A percentile compares a stretch with the other conserved stretches of the same genome.
Evolutionary conservation across 2,797 vertebrate genomes (phyloP).

Genomic region (Sebastes minor): DNA sequence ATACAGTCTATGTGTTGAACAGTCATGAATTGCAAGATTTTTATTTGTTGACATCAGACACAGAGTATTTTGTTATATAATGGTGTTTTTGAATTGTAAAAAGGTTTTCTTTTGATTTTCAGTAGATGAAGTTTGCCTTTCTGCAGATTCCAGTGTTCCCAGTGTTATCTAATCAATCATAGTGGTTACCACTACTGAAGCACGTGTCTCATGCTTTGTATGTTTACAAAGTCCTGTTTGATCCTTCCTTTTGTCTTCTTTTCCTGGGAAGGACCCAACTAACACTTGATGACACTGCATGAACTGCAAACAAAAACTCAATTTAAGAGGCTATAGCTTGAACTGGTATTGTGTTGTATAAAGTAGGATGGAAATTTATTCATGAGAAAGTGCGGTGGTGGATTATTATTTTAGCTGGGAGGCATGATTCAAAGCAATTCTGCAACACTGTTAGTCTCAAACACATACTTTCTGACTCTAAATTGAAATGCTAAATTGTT

Average conservation of each 20-base stretch:
- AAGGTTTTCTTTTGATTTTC: background rate
- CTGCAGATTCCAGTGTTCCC: background rate
- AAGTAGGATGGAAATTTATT: conserved; percentile 66
- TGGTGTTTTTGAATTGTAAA: background rate
- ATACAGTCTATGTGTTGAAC: background rate
- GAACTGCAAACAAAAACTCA: background rate
- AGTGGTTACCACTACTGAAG: background rate
- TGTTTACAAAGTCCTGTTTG: background rate
- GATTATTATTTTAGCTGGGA: conserved; percentile 58
- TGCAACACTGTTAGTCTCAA: conserved; percentile 21
- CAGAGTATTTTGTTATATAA: background rate
- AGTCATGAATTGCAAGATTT: background rate
- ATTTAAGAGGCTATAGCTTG: conserved; percentile 10
- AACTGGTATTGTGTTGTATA: conserved; percentile 16
- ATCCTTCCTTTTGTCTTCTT: background rate
- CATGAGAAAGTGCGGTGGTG: conserved; percentile 53
- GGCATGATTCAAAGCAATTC: conserved; percentile 33
- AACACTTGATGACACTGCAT: conserved; percentile 4
- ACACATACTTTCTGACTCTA: conserved; percentile 15
- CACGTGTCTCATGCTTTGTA: background rate
- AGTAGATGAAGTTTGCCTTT: background rate
- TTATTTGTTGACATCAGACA: background rate
- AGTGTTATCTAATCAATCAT: background rate
- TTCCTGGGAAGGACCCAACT: background rate
- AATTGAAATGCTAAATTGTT: conserved; percentile 25